Base-by-base conservation (phyloP, 2,888 invertebrate species). In the Rhorus exstirpatorius region DNA sequence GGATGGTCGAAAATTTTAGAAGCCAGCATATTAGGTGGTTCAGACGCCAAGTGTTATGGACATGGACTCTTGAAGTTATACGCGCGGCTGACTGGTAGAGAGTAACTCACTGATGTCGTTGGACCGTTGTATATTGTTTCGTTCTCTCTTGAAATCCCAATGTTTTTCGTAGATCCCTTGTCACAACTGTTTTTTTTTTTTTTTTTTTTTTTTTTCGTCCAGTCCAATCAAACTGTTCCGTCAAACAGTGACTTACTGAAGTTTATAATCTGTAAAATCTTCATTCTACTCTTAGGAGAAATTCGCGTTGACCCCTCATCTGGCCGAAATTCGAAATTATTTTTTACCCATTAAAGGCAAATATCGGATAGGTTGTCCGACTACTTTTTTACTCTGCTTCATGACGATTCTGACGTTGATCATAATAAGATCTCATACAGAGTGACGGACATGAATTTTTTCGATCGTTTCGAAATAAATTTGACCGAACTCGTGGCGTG, bases 1-100 rank as follows among this genome's bases (percentile, higher is more conserved):
- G 19, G 60, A 58, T 70, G n/a, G n/a, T 78, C 41, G 58, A 1
- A 79, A 82, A 79, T 79, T 82, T 75, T 79, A 63, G 65, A 63
- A 75, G 61, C 63, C 41, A 60, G 70, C 60, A 70, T 71, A 75
- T 71, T 74, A 74, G 41, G 58, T 79, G 70, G 82, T 79, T 79
- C 60, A 51, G 51, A 71, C 79, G 82, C 82, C 79, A 82, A 82
- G 75, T 82, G 55, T 63, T 68, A 72, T 58, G 68, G 44, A 63
- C 71, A 72, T 58, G 68, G 44, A 63, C 71, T 78, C 81, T 81
- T 41, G 68, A 51, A 67, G 74, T 81, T 78, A 49, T 61, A 46
- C 46, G 35, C 68, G 55, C 46, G 35, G 31, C 44, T 44, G 74
- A 80, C 61, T 75, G 24, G 61, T 63, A 10, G 68, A 63, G 60